These are phyloP conservation scores for Bombus turneri DNA, from an alignment of 1,140 invertebrate species.

Conservation along the genomic window DNA sequence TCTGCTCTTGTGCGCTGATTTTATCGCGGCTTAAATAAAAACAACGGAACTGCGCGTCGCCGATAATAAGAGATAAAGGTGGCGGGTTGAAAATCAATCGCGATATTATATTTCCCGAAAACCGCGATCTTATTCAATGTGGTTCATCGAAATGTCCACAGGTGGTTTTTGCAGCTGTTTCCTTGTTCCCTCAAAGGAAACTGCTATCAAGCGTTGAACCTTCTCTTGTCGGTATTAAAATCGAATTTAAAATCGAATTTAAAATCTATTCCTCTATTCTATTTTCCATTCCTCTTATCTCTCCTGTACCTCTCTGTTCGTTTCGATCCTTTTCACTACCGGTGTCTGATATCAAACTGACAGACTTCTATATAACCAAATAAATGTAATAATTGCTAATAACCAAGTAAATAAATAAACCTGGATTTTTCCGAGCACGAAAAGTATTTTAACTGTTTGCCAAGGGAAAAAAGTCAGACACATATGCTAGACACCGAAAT, in stretches of 20 bases:
- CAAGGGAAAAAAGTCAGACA: neutral
- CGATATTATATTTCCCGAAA: neutral
- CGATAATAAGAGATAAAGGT: conserved; percentile 46
- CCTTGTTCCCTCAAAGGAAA: neutral
- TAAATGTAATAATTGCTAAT: too few species aligned
- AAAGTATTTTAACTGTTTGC: neutral
- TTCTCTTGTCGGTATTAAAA: neutral
- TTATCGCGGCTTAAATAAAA: conserved; percentile 50
- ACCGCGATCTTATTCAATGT: neutral
- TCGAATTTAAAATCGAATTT: neutral
- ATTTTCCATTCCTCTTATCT: too few species aligned
- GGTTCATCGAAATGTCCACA: neutral
- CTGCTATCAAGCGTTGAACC: neutral
- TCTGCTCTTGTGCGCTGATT: conserved; percentile 38
- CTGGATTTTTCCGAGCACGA: too few species aligned
- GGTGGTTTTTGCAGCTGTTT: neutral
- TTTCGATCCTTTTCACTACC: too few species aligned
- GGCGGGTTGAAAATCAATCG: too few species aligned
- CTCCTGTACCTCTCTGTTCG: too few species aligned
- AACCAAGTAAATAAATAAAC: too few species aligned
- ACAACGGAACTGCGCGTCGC: conserved; percentile 13
- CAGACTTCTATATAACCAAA: too few species aligned
- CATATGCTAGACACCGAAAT: neutral
- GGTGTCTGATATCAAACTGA: too few species aligned
- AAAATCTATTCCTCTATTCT: neutral